These are phyloP conservation scores for Metalampra italica DNA, from an alignment of 2,888 invertebrate genomes.

Conservation along the genomic window DNA sequence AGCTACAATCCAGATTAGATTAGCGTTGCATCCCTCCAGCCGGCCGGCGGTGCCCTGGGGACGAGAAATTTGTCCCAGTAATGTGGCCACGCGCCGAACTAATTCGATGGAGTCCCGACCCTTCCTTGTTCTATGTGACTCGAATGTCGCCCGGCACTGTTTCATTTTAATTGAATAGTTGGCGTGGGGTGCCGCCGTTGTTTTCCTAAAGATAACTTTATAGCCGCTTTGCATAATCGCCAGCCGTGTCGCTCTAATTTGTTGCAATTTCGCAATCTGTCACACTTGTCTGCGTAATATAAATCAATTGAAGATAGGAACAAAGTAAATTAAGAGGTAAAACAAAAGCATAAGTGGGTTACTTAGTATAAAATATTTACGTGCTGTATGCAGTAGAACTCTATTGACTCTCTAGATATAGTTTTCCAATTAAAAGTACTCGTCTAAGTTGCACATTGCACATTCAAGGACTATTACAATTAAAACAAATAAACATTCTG, in stretches of 20 bases:
- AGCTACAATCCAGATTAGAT: slow-evolving; percentile 77
- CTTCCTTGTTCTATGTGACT: slow-evolving; percentile 62
- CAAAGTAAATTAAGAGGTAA: not conserved
- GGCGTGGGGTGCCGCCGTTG: slow-evolving; percentile 57
- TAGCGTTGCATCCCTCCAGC: slow-evolving; percentile 68
- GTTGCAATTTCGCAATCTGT: slow-evolving; percentile 71
- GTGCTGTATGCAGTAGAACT: too few relatives aligned
- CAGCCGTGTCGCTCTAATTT: slow-evolving; percentile 63
- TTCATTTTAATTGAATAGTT: slow-evolving; percentile 78
- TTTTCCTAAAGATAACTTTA: slow-evolving; percentile 74
- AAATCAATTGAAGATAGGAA: not conserved
- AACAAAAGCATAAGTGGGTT: too few relatives aligned
- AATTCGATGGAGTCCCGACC: slow-evolving; percentile 58
- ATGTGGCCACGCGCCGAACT: slow-evolving; percentile 75
- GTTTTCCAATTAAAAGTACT: too few relatives aligned
- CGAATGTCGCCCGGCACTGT: slow-evolving; percentile 66
- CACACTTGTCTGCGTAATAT: slow-evolving; percentile 33
- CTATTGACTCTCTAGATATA: too few relatives aligned
- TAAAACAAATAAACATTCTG: too few relatives aligned
- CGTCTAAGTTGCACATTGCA: too few relatives aligned
- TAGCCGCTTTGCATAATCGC: slow-evolving; percentile 73
- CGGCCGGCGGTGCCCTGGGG: slow-evolving; percentile 40
- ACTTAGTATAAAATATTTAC: too few relatives aligned
- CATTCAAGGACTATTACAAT: too few relatives aligned
- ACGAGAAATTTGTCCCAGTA: slow-evolving; percentile 72